Percentiles rank a stretch among this genome's conserved stretches.
Conservation (phyloP, 92 coral and sea anemone species). For the Isaurus tuberculatus region DNA sequence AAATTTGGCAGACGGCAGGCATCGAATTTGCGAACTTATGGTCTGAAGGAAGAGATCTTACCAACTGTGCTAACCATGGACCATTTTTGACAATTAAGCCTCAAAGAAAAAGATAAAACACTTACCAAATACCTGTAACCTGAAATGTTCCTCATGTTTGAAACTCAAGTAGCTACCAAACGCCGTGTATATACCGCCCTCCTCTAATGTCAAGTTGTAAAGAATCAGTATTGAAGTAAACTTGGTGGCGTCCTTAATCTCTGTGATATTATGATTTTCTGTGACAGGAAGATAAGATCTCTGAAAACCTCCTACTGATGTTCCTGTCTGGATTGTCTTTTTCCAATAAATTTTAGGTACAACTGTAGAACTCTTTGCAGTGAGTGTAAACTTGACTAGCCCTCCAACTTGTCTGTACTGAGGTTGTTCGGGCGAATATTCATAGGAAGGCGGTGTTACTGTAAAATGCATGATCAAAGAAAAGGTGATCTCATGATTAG, state of each 20-base stretch:
- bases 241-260: background rate
- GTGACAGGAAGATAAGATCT: background rate
- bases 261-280: background rate
- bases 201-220: constrained; percentile 17
- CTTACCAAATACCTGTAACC: constrained; percentile 26
- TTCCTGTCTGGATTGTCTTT: background rate
- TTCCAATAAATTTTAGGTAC: constrained; percentile 10
- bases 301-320: background rate
- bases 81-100: background rate
- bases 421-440: background rate
- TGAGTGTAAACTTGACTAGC: background rate
- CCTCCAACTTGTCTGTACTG: constrained; percentile 35
- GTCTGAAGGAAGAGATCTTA: too few relatives aligned
- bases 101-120: background rate
- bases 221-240: background rate
- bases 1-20: too few relatives aligned
- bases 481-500: too few relatives aligned
- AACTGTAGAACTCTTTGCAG: background rate
- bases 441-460: background rate
- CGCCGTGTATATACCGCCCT: background rate
- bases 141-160: background rate
- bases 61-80: too few relatives aligned
- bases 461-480: too few relatives aligned
- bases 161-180: background rate
- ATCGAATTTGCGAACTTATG: too few relatives aligned